phyloP scores from a whole-genome alignment of 2,113 vertebrate species.

The Tupaia chinensis region DNA sequence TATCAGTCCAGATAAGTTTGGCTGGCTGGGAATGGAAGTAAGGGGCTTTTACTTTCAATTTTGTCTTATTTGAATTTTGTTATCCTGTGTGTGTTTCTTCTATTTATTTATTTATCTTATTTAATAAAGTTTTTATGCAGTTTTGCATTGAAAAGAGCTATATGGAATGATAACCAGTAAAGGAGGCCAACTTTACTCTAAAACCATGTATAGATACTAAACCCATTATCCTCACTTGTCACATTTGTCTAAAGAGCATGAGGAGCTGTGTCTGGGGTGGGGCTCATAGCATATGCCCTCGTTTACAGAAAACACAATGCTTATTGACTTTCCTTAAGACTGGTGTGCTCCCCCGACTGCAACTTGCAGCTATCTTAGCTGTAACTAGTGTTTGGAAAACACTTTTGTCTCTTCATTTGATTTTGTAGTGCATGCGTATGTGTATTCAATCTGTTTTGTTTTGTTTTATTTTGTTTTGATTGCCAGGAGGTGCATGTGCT shows the following conservation, averaged over 20 bases:
- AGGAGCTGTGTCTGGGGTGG: no score
- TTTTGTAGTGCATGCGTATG: background rate
- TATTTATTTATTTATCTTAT: background rate
- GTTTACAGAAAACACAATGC: background rate
- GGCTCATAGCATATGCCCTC: background rate
- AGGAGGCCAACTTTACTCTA: background rate
- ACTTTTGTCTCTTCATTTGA: conserved; percentile 4
- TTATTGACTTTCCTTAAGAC: background rate
- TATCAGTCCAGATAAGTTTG: background rate
- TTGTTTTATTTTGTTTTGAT: no score
- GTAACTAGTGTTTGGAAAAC: background rate
- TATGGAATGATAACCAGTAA: background rate
- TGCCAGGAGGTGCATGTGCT: no score
- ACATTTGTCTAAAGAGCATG: background rate
- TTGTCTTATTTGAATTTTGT: background rate
- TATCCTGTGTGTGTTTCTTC: background rate
- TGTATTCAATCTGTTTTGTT: background rate
- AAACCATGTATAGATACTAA: background rate
- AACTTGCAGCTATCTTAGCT: background rate
- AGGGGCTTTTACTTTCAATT: conserved; percentile 1
- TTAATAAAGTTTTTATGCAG: conserved; percentile 16
- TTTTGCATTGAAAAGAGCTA: background rate
- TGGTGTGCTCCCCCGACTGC: background rate
- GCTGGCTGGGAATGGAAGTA: background rate
- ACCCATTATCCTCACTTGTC: background rate